phyloP scores from a whole-genome alignment of 2,113 vertebrate species.

The Crotophaga sulcirostris region DNA sequence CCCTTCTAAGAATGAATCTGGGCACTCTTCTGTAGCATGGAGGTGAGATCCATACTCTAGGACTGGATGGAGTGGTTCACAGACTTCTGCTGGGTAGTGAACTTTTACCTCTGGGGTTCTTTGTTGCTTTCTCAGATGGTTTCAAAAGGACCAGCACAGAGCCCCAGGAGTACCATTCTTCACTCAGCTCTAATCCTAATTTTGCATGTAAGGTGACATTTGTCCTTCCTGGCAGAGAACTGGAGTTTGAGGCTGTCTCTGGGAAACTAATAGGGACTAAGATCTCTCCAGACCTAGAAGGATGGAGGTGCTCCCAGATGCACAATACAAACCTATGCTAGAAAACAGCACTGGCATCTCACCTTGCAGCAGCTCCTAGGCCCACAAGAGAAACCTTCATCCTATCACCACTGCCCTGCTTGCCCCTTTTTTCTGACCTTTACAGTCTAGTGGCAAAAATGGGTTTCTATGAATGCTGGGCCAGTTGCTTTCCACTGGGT shows the following conservation, averaged over 20 bases:
- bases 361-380: background rate
- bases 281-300: background rate
- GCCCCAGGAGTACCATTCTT: background rate
- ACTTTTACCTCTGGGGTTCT: background rate
- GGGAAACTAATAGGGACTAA: background rate
- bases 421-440: background rate
- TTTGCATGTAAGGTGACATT: background rate
- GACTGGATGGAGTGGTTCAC: fast-evolving
- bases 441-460: background rate
- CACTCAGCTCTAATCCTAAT: background rate
- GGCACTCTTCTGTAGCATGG: background rate
- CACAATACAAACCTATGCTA: background rate
- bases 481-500: background rate
- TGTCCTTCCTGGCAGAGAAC: background rate
- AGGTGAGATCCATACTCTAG: background rate
- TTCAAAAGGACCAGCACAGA: background rate
- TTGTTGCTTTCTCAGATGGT: background rate
- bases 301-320: background rate
- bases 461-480: background rate
- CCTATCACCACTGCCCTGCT: background rate
- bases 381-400: background rate
- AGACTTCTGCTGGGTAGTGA: background rate
- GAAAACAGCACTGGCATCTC: background rate
- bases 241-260: background rate
- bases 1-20: background rate